These are phyloP conservation scores for Anoura caudifer DNA, from an alignment of 2,113 vertebrate species.

Conservation along the genomic window DNA sequence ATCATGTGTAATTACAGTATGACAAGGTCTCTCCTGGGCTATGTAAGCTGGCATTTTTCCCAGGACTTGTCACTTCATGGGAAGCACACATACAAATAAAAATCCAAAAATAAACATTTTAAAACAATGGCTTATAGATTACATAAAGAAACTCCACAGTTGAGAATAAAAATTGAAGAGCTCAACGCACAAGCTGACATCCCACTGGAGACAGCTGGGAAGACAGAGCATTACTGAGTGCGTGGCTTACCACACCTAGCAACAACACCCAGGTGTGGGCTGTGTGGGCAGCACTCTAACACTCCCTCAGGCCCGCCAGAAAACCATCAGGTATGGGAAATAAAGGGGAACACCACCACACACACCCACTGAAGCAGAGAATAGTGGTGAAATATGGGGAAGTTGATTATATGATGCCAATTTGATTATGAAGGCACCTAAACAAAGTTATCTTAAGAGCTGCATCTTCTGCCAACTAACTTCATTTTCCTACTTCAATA, in stretches of 20 bases:
- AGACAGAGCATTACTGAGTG: not conserved
- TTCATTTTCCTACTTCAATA: conserved; percentile 3
- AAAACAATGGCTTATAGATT: conserved; percentile 75
- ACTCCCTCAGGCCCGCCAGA: conserved; percentile 37
- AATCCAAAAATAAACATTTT: conserved; percentile 81
- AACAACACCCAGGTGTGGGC: conserved; percentile 64
- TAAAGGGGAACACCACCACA: conserved; percentile 31
- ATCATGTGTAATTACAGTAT: conserved; percentile 80
- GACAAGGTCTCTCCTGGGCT: conserved; percentile 75
- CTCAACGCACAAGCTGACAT: not conserved
- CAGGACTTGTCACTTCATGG: conserved; percentile 83
- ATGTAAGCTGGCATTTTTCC: conserved; percentile 79
- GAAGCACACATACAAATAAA: conserved; percentile 80
- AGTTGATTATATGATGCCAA: not conserved
- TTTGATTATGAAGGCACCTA: not conserved
- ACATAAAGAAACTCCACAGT: conserved; percentile 61
- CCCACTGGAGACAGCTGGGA: not conserved
- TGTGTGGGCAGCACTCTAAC: not conserved
- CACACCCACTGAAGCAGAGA: not conserved
- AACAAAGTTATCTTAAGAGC: conserved; percentile 44
- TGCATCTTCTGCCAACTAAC: conserved; percentile 1
- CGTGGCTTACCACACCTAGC: conserved; percentile 63
- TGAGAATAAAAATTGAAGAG: conserved; percentile 52
- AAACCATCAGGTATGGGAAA: conserved; percentile 60
- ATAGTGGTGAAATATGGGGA: not conserved